phyloP scores from a whole-genome alignment of 2,797 vertebrate species.

The Galago senegalensis region DNA sequence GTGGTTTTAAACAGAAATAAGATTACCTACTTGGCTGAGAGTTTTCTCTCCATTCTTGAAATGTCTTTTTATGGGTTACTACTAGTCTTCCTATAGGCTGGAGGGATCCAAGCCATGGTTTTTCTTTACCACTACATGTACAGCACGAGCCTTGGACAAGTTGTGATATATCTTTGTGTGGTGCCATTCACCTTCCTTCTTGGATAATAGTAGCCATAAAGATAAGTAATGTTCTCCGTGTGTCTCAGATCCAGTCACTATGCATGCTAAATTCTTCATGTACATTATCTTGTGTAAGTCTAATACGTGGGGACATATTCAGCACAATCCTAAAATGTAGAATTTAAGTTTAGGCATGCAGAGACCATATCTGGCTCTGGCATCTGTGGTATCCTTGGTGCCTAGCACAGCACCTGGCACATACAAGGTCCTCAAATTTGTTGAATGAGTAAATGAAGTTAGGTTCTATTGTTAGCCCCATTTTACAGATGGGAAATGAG shows the following conservation, averaged over 20 bases:
- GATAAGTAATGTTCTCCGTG: slow-evolving; percentile 6
- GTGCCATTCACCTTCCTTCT: slow-evolving; percentile 29
- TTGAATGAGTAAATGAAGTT: slow-evolving; percentile 40
- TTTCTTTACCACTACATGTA: slow-evolving; percentile 36
- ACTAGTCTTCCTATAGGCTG: slow-evolving; percentile 24
- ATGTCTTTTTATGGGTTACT: slow-evolving; percentile 18
- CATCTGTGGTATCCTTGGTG: neutral
- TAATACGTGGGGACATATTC: neutral
- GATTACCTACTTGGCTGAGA: slow-evolving; percentile 30
- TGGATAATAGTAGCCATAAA: slow-evolving; percentile 24
- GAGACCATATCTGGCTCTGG: neutral
- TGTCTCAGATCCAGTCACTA: neutral
- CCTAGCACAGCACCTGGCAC: neutral
- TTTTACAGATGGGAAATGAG: slow-evolving; percentile 22
- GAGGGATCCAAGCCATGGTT: neutral
- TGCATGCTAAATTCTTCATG: neutral
- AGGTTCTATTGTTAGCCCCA: neutral
- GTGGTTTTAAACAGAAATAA: slow-evolving; percentile 37
- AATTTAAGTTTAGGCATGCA: slow-evolving; percentile 32
- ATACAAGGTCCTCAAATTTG: neutral
- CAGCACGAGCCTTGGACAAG: slow-evolving; percentile 10
- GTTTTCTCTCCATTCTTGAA: slow-evolving; percentile 47
- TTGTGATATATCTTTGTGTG: slow-evolving; percentile 45
- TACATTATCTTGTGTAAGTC: slow-evolving; percentile 24
- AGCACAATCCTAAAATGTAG: slow-evolving; percentile 4